Evolutionary conservation across 2,888 invertebrate genomes (phyloP).

Genomic region (Eugnorisma glareosa): DNA sequence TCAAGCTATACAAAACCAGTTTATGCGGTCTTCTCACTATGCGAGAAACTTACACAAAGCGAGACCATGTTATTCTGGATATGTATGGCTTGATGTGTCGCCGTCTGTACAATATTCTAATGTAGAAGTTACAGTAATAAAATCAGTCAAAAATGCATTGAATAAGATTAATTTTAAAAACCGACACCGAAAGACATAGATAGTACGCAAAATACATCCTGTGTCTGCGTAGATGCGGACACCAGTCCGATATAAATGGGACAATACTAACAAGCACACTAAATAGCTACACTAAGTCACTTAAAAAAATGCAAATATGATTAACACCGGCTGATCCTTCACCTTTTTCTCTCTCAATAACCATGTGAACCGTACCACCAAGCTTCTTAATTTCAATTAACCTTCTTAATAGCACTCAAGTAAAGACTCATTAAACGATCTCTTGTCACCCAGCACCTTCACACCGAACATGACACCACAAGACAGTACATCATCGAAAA

Average conservation of each 20-base stretch:
- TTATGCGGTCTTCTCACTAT: too few species aligned
- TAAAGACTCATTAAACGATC: slow-evolving; percentile 35
- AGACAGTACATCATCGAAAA: slow-evolving; percentile 55
- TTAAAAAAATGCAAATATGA: background rate
- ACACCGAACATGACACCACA: slow-evolving; percentile 49
- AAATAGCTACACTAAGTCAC: background rate
- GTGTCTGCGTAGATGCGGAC: background rate
- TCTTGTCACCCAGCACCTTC: slow-evolving; percentile 45
- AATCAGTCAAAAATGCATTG: background rate
- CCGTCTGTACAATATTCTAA: background rate
- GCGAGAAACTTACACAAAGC: too few species aligned
- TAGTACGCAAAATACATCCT: background rate
- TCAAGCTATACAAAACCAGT: too few species aligned
- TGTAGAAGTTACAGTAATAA: background rate
- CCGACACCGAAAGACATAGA: background rate
- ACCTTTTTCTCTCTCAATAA: background rate
- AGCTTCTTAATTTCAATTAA: slow-evolving; percentile 37
- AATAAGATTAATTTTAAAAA: background rate
- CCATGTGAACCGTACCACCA: background rate
- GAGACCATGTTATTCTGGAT: too few species aligned
- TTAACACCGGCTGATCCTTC: background rate
- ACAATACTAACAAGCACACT: background rate
- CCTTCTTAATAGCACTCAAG: slow-evolving; percentile 17
- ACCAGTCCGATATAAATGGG: background rate
- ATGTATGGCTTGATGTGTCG: too few species aligned